Conservation (phyloP, 23 tunicate genomes). For the Styela clava region DNA sequence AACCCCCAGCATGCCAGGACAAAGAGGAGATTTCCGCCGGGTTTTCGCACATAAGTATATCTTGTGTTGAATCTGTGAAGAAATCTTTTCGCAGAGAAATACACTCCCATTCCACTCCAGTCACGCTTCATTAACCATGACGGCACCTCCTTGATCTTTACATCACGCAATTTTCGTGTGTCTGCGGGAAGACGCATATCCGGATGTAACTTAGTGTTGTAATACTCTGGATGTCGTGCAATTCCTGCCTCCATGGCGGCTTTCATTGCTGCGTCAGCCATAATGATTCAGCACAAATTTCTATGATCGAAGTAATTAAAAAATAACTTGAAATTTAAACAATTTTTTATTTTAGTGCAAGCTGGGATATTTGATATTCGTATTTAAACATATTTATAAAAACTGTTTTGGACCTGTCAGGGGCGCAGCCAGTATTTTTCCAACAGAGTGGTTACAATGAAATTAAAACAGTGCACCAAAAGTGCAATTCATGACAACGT, state of each 20-base stretch:
- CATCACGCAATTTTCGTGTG: slow-evolving; percentile 53
- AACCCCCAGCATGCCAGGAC: slow-evolving; percentile 10
- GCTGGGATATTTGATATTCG: too few relatives aligned
- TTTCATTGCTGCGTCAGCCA: background rate
- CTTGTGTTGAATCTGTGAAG: slow-evolving; percentile 26
- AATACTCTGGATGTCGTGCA: slow-evolving; percentile 30
- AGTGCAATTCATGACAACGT: too few relatives aligned
- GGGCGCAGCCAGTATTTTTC: too few relatives aligned
- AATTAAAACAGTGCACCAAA: too few relatives aligned
- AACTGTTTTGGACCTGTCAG: too few relatives aligned
- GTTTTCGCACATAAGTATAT: slow-evolving; percentile 27
- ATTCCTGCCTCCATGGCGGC: slow-evolving; percentile 22
- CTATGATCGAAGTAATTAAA: background rate
- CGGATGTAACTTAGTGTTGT: slow-evolving; percentile 36
- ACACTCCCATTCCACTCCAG: slow-evolving; percentile 73
- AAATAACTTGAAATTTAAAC: too few relatives aligned
- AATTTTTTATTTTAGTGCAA: too few relatives aligned
- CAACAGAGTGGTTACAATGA: too few relatives aligned
- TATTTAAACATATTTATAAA: too few relatives aligned
- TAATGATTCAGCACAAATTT: background rate
- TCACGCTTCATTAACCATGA: slow-evolving; percentile 58
- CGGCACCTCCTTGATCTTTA: slow-evolving; percentile 75
- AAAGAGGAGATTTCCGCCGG: slow-evolving; percentile 44
- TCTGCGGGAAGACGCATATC: slow-evolving; percentile 89
- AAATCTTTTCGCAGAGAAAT: slow-evolving; percentile 56